Evolutionary conservation across 2,888 invertebrate species (phyloP), one percentile per base, ranked within the genome.

Genomic region (Amphimallon solstitiale): DNA sequence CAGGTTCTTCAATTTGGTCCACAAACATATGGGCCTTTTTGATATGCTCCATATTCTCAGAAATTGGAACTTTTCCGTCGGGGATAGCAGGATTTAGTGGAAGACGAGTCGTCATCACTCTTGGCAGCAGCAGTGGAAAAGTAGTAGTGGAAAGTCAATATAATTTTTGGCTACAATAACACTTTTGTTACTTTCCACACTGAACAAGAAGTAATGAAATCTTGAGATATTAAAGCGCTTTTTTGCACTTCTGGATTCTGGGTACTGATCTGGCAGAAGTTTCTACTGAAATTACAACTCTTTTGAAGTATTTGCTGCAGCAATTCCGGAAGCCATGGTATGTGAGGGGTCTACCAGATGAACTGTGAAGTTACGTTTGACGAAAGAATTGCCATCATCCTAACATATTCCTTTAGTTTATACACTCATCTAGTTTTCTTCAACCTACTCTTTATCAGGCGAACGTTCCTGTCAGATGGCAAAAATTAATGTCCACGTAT

Each of bases 361-460:
- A 48, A 48, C 48, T 48, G 15, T 48, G 10, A 48, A 48, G 48
- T 21, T 48, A 15, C 48, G 48, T n/a, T 48, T 48, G 23, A 48
- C 17, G 48, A 23, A 48, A 17, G 14, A 48, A 12, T 21, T 21
- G 17, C 48, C n/a, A 48, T 48, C 15, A 48, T 23, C 2, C 17
- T 6, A 48, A 48, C 17, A 48, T 48, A 48, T 12, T 48, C 14
- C 19, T 10, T 5, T 48, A 48, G n/a, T n/a, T n/a, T n/a, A n/a
- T n/a, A n/a, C 19, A 48, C 48, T 48, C 48, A 17, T 14, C 12
- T 19, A 10, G 10, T 48, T 10, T 48, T 48, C 48, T 48, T 48
- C 12, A 48, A 48, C 23, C 1, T 48, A n/a, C 48, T n/a, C 17
- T 12, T 48, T 12, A 48, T 48, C 10, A 17, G n/a, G n/a, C n/a